Evolutionary conservation across 2,113 vertebrate genomes (phyloP), one percentile per base, ranked within the genome.

Genomic region (Xiphophorus maculatus): DNA sequence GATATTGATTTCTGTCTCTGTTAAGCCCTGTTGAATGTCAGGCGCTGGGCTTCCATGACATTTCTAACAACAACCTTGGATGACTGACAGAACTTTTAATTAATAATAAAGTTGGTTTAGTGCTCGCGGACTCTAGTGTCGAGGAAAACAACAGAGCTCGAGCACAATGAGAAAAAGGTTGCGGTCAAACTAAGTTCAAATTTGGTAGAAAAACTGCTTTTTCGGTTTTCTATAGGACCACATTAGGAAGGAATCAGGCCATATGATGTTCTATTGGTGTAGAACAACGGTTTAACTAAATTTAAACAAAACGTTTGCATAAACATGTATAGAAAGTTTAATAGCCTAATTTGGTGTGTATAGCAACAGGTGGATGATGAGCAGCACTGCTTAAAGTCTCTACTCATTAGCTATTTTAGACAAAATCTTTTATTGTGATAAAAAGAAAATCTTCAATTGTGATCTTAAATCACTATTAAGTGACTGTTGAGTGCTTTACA

Each of bases 31-130:
- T 67, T 64, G 81, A 87, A 89, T 86, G 83, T 89, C 83, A 88
- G 63, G 69, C 70, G 63, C 66, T 79, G 66, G 62, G 35, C 27
- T 77, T 89, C 90, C 83, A 82, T 79, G 79, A 90, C 67, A 84
- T 84, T 58, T 54, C 76, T 82, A 76, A 85, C 72, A 75, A 67
- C 69, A 74, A 74, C 37, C 54, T 42, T 48, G 32, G 75, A 58
- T 71, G 74, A 88, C 62, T 84, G 82, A 86, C 79, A 61, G 60
- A 74, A 65, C 69, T 68, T 69, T 73, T 80, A 82, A 86, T 91
- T 69, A 92, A 90, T 90, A 81, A 87, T 90, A 84, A 51, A 90
- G 80, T 28, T 29, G 60, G 63, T 63, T 65, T 54, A 12, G 4
- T 54, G 33, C 27, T 58, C 40, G 29, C 33, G n/a, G 40, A n/a